Evolutionary conservation across 1,140 invertebrate species (phyloP).

Genomic region (Nasonia vitripennis): DNA sequence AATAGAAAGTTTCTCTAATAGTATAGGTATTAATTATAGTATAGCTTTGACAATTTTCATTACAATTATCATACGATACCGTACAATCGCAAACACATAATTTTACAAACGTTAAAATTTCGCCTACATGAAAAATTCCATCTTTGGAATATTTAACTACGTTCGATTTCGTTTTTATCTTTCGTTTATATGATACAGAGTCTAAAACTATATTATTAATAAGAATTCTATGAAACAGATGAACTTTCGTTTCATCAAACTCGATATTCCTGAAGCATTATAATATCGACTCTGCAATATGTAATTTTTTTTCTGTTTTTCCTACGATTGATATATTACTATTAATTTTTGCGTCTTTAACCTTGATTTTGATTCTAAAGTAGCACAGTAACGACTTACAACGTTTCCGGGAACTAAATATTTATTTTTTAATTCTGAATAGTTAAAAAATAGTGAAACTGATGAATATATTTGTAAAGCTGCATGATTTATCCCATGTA

Average conservation of each 20-base stretch:
- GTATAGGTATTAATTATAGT: too few relatives aligned
- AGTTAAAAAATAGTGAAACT: not conserved
- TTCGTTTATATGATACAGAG: not conserved
- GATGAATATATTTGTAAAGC: not conserved
- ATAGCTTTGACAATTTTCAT: too few relatives aligned
- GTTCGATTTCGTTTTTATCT: not conserved
- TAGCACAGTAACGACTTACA: not conserved
- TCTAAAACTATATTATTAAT: not conserved
- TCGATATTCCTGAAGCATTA: slow-evolving; percentile 12
- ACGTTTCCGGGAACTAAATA: not conserved
- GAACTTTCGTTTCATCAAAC: not conserved
- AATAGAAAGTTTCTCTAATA: too few relatives aligned
- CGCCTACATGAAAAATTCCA: not conserved
- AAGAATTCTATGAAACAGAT: not conserved
- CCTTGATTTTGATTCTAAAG: not conserved
- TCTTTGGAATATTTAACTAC: not conserved
- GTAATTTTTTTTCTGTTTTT: not conserved
- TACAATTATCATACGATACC: too few relatives aligned
- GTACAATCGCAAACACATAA: not conserved
- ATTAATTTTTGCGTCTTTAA: not conserved
- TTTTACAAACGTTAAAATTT: not conserved
- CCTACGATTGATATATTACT: not conserved
- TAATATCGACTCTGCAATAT: not conserved
- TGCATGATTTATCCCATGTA: slow-evolving; percentile 27
- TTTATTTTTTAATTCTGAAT: slow-evolving; percentile 22